Evolutionary conservation across 1,140 invertebrate species (phyloP), one percentile per base, ranked within the genome.

Genomic region (Popillia japonica): DNA sequence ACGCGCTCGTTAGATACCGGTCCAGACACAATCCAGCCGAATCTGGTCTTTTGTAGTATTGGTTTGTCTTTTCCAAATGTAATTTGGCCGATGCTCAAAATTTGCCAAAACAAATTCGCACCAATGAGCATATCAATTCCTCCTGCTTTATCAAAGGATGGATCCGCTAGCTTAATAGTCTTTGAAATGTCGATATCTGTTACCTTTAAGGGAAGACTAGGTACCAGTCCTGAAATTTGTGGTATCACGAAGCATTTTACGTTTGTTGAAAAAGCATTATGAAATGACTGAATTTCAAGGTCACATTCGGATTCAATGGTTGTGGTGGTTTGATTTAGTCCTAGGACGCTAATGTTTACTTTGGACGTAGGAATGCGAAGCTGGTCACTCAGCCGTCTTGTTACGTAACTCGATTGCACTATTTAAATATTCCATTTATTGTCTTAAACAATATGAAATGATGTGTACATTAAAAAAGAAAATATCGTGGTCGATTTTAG

Each of bases 11-110:
- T 68, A 10, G 72, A 34, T 74, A 74, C 40, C 40, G 72, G 23
- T 34, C 82, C 83, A 2, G 78, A 40, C 11, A 86, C 59, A 23
- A 86, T 78, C 84, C 84, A 86, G 9, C 84, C 85, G 0, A 86
- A 77, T 55, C 72, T 34, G 9, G 84, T 84, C 59, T 84, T 84
- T 80, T 86, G 85, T 22, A 85, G 75, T 20, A 80, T 80, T 9
- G 84, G 84, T 74, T 78, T 68, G 78, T 81, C 75, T 34, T 78
- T 77, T 27, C 78, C 80, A 10, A 85, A 76, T 40, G 40, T 75
- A 14, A 85, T 83, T 81, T 83, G 83, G 34, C 81, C 82, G 23
- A 79, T 73, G 20, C 77, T 79, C 14, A 83, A 27, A 40, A 83
- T 42, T 20, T 77, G 68, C 76, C 77, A 81, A 74, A 83, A 83